Base-by-base conservation (phyloP, 1,140 invertebrate genomes). In the Aphelinus certus region DNA sequence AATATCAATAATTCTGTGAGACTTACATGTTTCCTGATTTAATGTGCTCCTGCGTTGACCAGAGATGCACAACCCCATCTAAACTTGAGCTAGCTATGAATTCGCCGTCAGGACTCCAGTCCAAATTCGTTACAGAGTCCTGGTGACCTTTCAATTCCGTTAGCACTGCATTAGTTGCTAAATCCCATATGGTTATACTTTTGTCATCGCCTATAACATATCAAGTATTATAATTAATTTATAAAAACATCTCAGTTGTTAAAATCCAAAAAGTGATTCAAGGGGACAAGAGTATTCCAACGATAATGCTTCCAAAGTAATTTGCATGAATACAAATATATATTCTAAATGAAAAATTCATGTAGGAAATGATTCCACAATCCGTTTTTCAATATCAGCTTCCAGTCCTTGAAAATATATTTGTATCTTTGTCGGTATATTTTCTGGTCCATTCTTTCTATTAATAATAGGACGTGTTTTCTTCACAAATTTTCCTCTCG, bases 181-280 rank as follows among this genome's bases (percentile, higher is more conserved):
- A 84, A 83, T 94, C 93, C 93, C 93, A 95, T 70, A 94, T 88
- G 75, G 88, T 86, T 65, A 94, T 89, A 63, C 84, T 83, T 78
- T 90, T 88, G 81, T 94, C 93, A 78, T 93, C 92, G 61, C 92
- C 92, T 92, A 74, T 55, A 79, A 67, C 70, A 72, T 43, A 77
- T 75, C 49, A n/a, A 58, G 45, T 60, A 62, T 1, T 48, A 75
- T 66, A 72, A 64, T 47, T 49, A 70, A 65, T 49, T 49, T 49
- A 71, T 63, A 49, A 64, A 63, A 46, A 26, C 10, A 57, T 7
- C 26, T 45, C 48, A 56, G 26, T 58, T 56, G 49, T 75, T 60
- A 26, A 3, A 3, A 9, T 71, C 3, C 9, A 67, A 64, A 47
- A 73, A 66, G 26, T 26, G 26, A 26, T 26, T 26, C 26, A 26